Evolutionary conservation across 2,888 invertebrate genomes (phyloP), one percentile per base, ranked within the genome.

Genomic region (Tetheella fluctuosa): DNA sequence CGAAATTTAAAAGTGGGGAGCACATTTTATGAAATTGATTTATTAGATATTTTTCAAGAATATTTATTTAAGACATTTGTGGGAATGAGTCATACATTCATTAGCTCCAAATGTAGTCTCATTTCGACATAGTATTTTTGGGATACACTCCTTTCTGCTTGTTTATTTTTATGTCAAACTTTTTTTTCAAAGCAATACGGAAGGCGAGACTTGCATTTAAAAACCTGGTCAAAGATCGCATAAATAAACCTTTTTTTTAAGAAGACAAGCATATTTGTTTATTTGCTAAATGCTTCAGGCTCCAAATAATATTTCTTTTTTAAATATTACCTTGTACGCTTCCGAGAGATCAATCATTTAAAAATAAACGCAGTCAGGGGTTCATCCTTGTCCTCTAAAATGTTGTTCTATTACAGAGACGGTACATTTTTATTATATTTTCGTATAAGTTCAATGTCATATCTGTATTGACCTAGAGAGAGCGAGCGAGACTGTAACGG

Each of bases 391-490:
- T 76, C 78, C 78, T 76, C 71, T 70, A 70, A 71, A 68, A 63
- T 48, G 64, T 67, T 69, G 64, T 67, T 69, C 68, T 76, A 71
- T 76, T 79, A 74, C 80, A 79, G 83, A 77, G 70, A 71, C 30
- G 30, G 64, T 67, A 67, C 69, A 62, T 75, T 67, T 74, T 75
- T 75, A 69, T 79, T 77, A 73, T 17, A 80, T 78, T 81, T 83
- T 78, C 71, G 80, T 76, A 68, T 84, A 87, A 86, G 87, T 86
- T 90, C 89, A 90, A 88, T 89, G 88, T 84, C 88, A 70, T 59
- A 59, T 58, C 34, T 54, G 20, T 20, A 55, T 61, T 67, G 82
- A 76, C 80, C 80, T 80, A 83, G 79, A 82, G 76, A 71, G 69
- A 71, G 74, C 73, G 76, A 74, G 70, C 64, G 73, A 74, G 79